A percentile compares a stretch with the other conserved stretches of the same genome.
Evolutionary conservation across 1,140 invertebrate species (phyloP).

Genomic region (Meteorus sp.): DNA sequence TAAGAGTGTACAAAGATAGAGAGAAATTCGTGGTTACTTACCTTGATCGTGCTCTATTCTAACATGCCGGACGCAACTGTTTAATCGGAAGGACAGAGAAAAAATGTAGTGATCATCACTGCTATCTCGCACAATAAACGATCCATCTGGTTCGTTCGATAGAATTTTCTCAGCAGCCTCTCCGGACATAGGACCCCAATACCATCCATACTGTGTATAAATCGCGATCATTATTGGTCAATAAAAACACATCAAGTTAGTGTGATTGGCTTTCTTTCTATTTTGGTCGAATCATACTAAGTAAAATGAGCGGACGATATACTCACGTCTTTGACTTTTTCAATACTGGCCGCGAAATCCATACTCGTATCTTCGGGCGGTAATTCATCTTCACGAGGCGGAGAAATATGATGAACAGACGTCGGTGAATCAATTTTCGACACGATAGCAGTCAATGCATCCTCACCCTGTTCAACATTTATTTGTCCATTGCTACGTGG

Average conservation of each 20-base stretch:
- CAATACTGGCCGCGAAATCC: constrained; percentile 89
- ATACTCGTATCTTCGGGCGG: constrained; percentile 61
- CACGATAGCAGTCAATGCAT: constrained; percentile 45
- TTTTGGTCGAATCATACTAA: too few relatives aligned
- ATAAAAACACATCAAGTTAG: constrained; percentile 24
- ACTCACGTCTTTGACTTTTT: constrained; percentile 92
- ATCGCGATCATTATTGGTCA: too few relatives aligned
- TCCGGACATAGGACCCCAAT: constrained; percentile 95
- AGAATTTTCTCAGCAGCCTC: constrained; percentile 93
- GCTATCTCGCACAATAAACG: constrained; percentile 95
- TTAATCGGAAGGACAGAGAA: constrained; percentile 93
- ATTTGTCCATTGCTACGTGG: constrained; percentile 63
- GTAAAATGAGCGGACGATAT: background rate
- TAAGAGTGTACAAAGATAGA: background rate
- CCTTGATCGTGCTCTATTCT: constrained; percentile 97
- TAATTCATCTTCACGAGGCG: constrained; percentile 51
- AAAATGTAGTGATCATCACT: constrained; percentile 98
- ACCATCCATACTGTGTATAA: constrained; percentile 88
- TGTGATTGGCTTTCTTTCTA: too few relatives aligned
- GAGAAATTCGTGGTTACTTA: constrained; percentile 60
- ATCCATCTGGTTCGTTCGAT: constrained; percentile 91
- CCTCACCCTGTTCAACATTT: constrained; percentile 43
- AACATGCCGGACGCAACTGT: constrained; percentile 90
- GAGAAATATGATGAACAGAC: constrained; percentile 39
- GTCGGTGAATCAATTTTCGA: constrained; percentile 49